Evolutionary conservation across 2,797 vertebrate species (phyloP), one percentile per base, ranked within the genome.

Genomic region (Clamator glandarius): DNA sequence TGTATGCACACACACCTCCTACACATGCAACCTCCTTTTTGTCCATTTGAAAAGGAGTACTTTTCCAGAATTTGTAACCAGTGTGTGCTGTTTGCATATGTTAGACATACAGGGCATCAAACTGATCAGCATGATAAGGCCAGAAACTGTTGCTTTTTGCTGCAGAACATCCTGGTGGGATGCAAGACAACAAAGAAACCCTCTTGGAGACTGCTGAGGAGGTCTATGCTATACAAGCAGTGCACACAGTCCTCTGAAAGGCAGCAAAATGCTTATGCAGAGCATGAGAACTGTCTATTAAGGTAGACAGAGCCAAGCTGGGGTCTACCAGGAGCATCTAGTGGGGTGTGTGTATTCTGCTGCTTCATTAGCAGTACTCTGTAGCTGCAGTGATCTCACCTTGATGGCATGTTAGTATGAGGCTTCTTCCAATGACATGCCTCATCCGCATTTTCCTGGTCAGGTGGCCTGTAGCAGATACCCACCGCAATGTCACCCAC

Each of bases 11-110:
- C 62, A n/a, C n/a, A 28, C 63, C n/a, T 87, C 64, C 58, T 80
- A 42, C 0, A 0, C 25, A 13, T 67, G 17, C 15, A 59, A 28
- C 18, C 41, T 91, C 54, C 14, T 69, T 89, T 82, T 70, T 61
- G 29, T 21, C 46, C 10, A 1, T 11, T 8, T 4, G 9, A 54
- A 68, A 72, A 78, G 3, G 62, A 66, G 33, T 0, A 2, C 21
- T 80, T 67, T 57, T 26, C 44, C 51, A 41, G 16, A 64, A 57
- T 77, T 31, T 83, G 50, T 4, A 48, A n/a, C 28, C 25, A 36
- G 6, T 24, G 12, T 0, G 0, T n/a, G 5, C 6, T 68, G 17
- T 74, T 55, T 67, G 20, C 25, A 23, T 5, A 13, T 8, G 12
- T 82, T 79, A 48, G 20, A 25, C 25, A 18, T 52, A 29, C 16